A percentile compares a stretch with the other conserved stretches of the same genome.
phyloP scores from a whole-genome alignment of 2,797 vertebrate species.

The Rhabdophis nuchalis region DNA sequence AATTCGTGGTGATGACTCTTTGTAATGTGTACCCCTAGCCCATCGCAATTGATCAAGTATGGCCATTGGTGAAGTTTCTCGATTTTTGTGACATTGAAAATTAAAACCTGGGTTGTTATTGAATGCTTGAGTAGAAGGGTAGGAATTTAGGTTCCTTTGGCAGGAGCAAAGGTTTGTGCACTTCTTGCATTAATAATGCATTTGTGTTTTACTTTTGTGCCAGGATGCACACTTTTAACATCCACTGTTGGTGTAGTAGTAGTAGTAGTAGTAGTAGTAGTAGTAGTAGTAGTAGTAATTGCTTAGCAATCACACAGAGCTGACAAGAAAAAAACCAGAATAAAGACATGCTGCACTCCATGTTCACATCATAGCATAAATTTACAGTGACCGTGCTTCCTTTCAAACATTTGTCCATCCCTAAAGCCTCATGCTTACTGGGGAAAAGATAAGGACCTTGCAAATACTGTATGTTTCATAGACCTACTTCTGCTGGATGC shows the following conservation, averaged over 20 bases:
- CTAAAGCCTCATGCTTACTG: not conserved
- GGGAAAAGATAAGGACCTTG: not conserved
- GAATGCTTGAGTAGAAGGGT: not conserved
- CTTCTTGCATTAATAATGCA: not conserved
- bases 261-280: too few relatives aligned
- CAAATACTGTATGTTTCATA: not conserved
- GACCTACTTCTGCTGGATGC: not conserved
- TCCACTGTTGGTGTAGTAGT: not conserved
- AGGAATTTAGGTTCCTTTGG: not conserved
- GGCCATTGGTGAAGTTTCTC: not conserved
- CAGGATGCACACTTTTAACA: not conserved
- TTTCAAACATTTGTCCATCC: not conserved
- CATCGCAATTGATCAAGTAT: not conserved
- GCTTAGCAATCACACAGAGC: not conserved
- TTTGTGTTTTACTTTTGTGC: not conserved
- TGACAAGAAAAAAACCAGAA: conserved; percentile 20
- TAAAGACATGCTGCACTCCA: conserved; percentile 25
- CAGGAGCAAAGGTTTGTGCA: not conserved
- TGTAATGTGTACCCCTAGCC: not conserved
- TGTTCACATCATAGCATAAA: not conserved
- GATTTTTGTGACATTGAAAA: too few relatives aligned
- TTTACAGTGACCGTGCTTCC: not conserved
- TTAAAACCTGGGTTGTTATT: too few relatives aligned
- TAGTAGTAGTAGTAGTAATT: too few relatives aligned
- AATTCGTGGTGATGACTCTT: not conserved